A percentile compares a stretch with the other conserved stretches of the same genome.
Evolutionary conservation across 2,888 invertebrate species (phyloP).

Genomic region (Tupiocoris notatus): DNA sequence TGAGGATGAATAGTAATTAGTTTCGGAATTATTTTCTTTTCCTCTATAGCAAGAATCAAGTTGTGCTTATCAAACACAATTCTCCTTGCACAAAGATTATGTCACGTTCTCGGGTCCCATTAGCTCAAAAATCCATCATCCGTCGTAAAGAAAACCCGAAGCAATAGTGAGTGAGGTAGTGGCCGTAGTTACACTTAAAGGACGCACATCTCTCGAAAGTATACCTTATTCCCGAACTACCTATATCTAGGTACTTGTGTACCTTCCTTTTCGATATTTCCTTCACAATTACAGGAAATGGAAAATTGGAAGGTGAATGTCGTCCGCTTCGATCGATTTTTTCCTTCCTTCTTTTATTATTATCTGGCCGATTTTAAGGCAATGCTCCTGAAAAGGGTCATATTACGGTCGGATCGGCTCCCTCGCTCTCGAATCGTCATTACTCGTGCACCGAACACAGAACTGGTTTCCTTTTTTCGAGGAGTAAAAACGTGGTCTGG

Average conservation of each 20-base stretch:
- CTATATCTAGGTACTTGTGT: neutral
- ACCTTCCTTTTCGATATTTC: conserved; percentile 28
- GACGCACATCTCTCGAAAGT: conserved; percentile 7
- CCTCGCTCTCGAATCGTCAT: neutral
- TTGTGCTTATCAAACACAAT: neutral
- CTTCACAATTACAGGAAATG: conserved; percentile 42
- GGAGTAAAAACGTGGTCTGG: neutral
- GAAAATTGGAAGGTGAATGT: conserved; percentile 34
- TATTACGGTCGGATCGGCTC: conserved; percentile 1
- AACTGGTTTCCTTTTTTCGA: neutral
- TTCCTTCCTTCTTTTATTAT: neutral
- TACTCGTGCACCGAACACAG: neutral
- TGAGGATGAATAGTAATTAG: no score
- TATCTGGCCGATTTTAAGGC: conserved; percentile 13
- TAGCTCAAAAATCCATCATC: conserved; percentile 34
- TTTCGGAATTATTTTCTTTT: no score
- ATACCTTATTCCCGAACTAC: neutral
- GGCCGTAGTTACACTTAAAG: neutral
- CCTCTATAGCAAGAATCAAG: no score
- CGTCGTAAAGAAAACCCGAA: conserved; percentile 6
- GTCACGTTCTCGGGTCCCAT: conserved; percentile 32
- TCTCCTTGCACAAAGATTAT: neutral
- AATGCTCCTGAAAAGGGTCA: conserved; percentile 8
- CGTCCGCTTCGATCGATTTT: neutral
- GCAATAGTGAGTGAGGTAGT: neutral